Percentiles rank a stretch among this genome's conserved stretches.
Evolutionary conservation across 2,888 invertebrate genomes (phyloP).

Genomic region (Plagodis dolabraria): DNA sequence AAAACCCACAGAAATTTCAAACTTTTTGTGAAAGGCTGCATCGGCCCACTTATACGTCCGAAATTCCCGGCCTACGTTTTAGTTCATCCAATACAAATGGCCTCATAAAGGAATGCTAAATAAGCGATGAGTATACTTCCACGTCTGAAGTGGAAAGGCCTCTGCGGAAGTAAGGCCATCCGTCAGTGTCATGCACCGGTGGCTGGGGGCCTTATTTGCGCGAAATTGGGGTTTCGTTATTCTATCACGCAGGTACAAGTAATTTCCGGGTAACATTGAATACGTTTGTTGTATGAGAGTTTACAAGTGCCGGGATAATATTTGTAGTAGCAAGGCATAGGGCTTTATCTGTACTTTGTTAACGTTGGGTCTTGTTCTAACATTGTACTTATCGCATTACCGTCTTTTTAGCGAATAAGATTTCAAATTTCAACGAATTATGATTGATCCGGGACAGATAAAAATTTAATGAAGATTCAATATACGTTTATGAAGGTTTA

Average conservation of each 20-base stretch:
- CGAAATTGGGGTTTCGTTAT: slow-evolving; percentile 29
- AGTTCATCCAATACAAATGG: slow-evolving; percentile 14
- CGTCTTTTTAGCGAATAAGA: no score
- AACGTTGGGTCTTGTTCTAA: no score
- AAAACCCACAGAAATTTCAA: slow-evolving; percentile 1
- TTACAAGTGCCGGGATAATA: background rate
- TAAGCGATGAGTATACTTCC: slow-evolving; percentile 6
- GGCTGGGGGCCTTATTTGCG: slow-evolving; percentile 20
- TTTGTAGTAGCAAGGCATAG: no score
- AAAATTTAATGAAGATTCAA: no score
- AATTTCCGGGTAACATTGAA: slow-evolving; percentile 19
- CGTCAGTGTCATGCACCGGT: slow-evolving; percentile 24
- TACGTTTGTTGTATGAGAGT: slow-evolving; percentile 2
- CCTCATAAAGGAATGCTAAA: slow-evolving; percentile 5
- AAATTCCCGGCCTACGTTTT: slow-evolving; percentile 15
- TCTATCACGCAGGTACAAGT: slow-evolving; percentile 25
- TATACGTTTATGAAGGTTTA: no score
- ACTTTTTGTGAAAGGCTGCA: slow-evolving; percentile 5
- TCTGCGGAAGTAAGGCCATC: slow-evolving; percentile 15
- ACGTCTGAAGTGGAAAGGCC: slow-evolving; percentile 3
- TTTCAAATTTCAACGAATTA: no score
- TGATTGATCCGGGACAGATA: no score
- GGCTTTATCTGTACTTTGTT: no score
- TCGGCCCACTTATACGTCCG: background rate
- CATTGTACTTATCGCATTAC: no score